Evolutionary conservation across 2,797 vertebrate species (phyloP), one percentile per base, ranked within the genome.

Genomic region (Urocyon cinereoargenteus): DNA sequence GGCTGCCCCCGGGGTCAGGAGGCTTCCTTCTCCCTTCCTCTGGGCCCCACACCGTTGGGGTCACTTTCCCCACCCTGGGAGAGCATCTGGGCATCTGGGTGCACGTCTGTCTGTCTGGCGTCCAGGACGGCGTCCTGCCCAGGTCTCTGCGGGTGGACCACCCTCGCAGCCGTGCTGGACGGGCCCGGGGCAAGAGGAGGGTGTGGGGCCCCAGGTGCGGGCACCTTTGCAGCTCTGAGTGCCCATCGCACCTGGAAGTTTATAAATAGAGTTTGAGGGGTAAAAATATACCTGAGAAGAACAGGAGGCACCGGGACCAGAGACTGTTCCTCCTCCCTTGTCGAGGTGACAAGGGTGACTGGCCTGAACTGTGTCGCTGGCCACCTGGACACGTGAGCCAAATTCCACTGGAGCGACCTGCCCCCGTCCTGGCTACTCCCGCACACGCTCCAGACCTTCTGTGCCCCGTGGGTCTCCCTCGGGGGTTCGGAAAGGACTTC

Each of bases 171-270:
- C 75, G 5, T 3, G 4, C 1, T 18, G 40, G 18, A 15, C 1
- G 7, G 49, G 36, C 6, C 6, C 4, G 8, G 49, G 64, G 5
- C 2, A 1, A 14, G 34, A 4, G 5, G 11, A 19, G 34, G 2
- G 10, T 0, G 45, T 61, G 53, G 45, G 66, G 28, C 19, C 31
- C 61, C 2, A 15, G 24, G 53, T 45, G n/a, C 53, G 79, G 81
- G 66, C 1, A 0, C 0, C 0, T 82, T 62, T 70, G 81, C 55
- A n/a, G 62, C 0, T 0, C 53, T 36, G 28, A 79, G 40, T 0
- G 1, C 28, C 1, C 51, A 84, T 18, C 34, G 18, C 40, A 55
- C 64, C 18, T n/a, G 3, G 34, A n/a, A 10, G n/a, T 68, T 93
- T 83, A 70, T 90, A 96, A 68, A 85, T 85, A 75, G 94, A 73